Evolutionary conservation across 2,797 vertebrate genomes (phyloP).

Genomic region (Cryptoprocta ferox): DNA sequence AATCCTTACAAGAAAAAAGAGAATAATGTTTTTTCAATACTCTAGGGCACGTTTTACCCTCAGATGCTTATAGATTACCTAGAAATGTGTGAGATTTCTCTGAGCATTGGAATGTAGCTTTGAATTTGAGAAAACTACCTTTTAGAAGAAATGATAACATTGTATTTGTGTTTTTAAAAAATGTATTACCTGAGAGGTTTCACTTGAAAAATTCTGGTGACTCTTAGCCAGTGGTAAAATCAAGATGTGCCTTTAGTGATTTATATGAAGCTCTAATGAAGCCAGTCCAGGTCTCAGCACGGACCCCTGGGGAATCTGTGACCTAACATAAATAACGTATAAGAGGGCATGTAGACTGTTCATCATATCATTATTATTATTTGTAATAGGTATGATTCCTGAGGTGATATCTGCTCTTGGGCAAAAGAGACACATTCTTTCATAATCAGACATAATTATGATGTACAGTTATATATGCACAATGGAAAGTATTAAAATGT

Average conservation of each 20-base stretch:
- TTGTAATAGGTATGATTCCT: conserved; percentile 60
- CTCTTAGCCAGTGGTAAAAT: conserved; percentile 61
- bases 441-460: conserved; percentile 53
- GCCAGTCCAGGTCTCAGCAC: conserved; percentile 43
- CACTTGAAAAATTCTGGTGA: conserved; percentile 57
- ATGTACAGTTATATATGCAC: neutral
- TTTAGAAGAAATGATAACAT: conserved; percentile 54
- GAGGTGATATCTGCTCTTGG: conserved; percentile 27
- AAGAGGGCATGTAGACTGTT: conserved; percentile 46
- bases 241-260: conserved; percentile 70
- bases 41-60: conserved; percentile 45
- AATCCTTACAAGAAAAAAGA: conserved; percentile 65
- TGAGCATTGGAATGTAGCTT: conserved; percentile 50
- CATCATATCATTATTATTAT: conserved; percentile 64
- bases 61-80: conserved; percentile 4
- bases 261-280: conserved; percentile 72
- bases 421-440: conserved; percentile 24
- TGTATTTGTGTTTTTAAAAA: conserved; percentile 58
- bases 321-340: conserved; percentile 69
- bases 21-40: conserved; percentile 55
- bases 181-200: conserved; percentile 70
- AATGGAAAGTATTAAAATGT: conserved; percentile 4
- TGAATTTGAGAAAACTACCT: conserved; percentile 54
- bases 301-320: conserved; percentile 35
- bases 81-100: conserved; percentile 60